Conservation (phyloP, 2,113 vertebrate species). For the Misgurnus mizolepis region DNA sequence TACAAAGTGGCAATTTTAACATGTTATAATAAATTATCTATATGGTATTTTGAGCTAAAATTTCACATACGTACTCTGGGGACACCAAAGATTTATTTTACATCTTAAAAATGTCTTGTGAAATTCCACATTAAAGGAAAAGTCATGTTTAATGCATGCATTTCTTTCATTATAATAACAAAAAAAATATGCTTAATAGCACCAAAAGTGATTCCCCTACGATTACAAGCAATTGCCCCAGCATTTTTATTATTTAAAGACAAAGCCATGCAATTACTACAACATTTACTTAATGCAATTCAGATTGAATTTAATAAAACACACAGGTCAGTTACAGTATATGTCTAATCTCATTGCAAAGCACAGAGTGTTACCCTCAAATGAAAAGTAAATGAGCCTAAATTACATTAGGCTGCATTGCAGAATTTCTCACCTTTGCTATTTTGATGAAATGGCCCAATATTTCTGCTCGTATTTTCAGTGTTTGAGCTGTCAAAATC, state of each 20-base stretch:
- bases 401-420: neutral
- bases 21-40: too few species aligned
- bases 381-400: neutral
- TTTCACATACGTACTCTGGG: too few species aligned
- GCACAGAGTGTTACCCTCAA: neutral
- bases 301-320: neutral
- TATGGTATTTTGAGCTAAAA: too few species aligned
- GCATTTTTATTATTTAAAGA: neutral
- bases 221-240: too few species aligned
- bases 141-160: too few species aligned
- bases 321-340: neutral
- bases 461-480: conserved; percentile 96
- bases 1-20: too few species aligned
- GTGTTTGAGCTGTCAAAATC: conserved; percentile 91
- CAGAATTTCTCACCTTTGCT: conserved; percentile 85
- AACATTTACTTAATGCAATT: neutral
- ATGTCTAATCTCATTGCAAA: neutral
- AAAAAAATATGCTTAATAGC: too few species aligned
- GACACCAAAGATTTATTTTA: too few species aligned
- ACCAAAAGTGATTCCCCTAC: too few species aligned
- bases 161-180: too few species aligned
- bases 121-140: too few species aligned
- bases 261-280: neutral
- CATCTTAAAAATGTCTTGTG: too few species aligned
- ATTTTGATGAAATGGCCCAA: conserved; percentile 96